Evolutionary conservation across 2,797 vertebrate species (phyloP), one percentile per base, ranked within the genome.

Genomic region (Oryzias dopingdopingensis): DNA sequence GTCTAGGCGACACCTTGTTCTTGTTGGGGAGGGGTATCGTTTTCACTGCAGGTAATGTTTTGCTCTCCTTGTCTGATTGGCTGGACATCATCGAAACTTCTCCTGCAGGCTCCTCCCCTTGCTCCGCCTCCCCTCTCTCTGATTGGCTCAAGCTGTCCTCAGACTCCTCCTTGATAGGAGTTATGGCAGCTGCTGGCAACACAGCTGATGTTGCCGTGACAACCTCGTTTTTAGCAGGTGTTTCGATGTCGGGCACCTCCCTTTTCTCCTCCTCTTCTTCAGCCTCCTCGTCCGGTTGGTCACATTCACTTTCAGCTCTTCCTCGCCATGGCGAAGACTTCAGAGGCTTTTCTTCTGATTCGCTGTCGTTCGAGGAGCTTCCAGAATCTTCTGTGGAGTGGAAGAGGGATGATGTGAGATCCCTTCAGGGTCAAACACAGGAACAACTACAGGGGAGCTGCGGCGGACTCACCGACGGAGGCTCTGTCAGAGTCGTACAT

Each of bases 281-380:
- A 89, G 49, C 4, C 17, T 46, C 44, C 3, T 20, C 88, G 62
- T 93, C 91, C 59, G 92, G 89, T 74, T 92, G 92, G 48, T 84
- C 60, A 73, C 94, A 77, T 14, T 73, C 90, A 49, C 76, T 74
- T 87, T 92, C 67, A 65, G 81, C n/a, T 76, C 83, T 89, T 71
- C 92, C 93, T 69, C 88, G 92, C 90, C 92, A 95, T 1, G 90
- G 76, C 0, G 64, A 67, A 0, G 76, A 81, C 76, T 91, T 94
- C 45, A 95, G 94, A 10, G 91, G 81, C 49, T 82, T 83, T 55
- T 96, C 94, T 71, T 98, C 97, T 37, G 88, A 88, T 57, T 97
- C 96, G 52, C 95, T 96, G 73, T 92, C 91, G 1, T 96, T 95
- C 32, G 95, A 96, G 0, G 95, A 96, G 80, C 92, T 94, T 55